Evolutionary conservation across 1,140 invertebrate genomes (phyloP).

Genomic region (Ctenoplectra terminalis): DNA sequence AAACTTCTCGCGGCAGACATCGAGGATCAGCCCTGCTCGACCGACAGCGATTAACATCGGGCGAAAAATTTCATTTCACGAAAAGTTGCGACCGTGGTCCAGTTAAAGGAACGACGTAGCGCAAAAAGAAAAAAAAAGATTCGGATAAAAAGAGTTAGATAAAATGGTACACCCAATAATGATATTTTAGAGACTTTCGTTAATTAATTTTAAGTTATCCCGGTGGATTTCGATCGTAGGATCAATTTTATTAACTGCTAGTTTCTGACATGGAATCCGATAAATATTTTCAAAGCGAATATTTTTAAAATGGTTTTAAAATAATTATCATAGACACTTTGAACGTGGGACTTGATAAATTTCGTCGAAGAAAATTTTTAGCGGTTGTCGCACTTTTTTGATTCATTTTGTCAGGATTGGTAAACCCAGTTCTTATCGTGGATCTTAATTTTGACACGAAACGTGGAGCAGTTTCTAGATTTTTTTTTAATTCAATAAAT

Average conservation of each 20-base stretch:
- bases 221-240: neutral
- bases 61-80: slow-evolving; percentile 48
- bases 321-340: no score
- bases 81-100: slow-evolving; percentile 5
- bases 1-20: slow-evolving; percentile 9
- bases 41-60: slow-evolving; percentile 3
- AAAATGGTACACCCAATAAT: neutral
- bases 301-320: no score
- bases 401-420: no score
- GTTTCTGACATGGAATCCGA: neutral
- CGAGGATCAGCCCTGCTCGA: neutral
- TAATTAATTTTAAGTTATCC: neutral
- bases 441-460: no score
- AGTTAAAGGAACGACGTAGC: neutral
- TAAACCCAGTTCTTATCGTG: no score
- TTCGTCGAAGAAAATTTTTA: no score
- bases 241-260: neutral
- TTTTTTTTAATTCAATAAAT: no score
- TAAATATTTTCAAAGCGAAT: neutral
- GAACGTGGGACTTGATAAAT: no score
- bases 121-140: neutral
- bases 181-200: neutral
- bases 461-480: no score
- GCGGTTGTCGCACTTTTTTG: no score
- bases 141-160: neutral